Evolutionary conservation across 2,113 vertebrate species (phyloP).

Genomic region (Uropsilus gracilis): DNA sequence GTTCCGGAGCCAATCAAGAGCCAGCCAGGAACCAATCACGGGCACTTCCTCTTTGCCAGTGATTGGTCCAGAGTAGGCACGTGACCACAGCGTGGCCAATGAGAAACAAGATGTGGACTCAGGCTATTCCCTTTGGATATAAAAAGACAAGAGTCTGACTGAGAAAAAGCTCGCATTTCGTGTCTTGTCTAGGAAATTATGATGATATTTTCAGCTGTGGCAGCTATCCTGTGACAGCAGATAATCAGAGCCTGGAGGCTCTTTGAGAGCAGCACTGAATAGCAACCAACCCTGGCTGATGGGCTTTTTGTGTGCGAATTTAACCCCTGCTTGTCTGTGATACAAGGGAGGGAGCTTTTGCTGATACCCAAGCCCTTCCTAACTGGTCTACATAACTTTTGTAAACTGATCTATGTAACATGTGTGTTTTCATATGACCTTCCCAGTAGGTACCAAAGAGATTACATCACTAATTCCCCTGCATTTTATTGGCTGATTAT

Average conservation of each 20-base stretch:
- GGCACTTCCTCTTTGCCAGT: background rate
- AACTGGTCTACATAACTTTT: background rate
- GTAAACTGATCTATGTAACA: no score
- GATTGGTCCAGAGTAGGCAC: background rate
- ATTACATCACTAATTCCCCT: background rate
- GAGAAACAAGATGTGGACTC: background rate
- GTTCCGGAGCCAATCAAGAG: background rate
- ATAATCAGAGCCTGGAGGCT: slow-evolving; percentile 43
- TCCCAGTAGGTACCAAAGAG: background rate
- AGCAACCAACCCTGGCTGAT: slow-evolving; percentile 45
- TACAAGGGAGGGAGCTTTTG: background rate
- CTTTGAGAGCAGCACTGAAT: slow-evolving; percentile 50
- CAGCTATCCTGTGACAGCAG: slow-evolving; percentile 48
- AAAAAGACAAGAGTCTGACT: slow-evolving; percentile 28
- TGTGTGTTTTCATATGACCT: background rate
- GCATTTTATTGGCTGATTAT: background rate
- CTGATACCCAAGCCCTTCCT: background rate
- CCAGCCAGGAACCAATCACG: background rate
- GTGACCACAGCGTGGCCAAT: background rate
- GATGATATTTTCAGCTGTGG: slow-evolving; percentile 39
- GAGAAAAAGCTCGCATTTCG: slow-evolving; percentile 44
- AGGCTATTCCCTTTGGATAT: background rate
- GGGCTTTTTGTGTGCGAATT: background rate
- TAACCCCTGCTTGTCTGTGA: background rate
- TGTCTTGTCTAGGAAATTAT: slow-evolving; percentile 45